Evolutionary conservation across 2,797 vertebrate genomes (phyloP).

Genomic region (Siniperca undulata): DNA sequence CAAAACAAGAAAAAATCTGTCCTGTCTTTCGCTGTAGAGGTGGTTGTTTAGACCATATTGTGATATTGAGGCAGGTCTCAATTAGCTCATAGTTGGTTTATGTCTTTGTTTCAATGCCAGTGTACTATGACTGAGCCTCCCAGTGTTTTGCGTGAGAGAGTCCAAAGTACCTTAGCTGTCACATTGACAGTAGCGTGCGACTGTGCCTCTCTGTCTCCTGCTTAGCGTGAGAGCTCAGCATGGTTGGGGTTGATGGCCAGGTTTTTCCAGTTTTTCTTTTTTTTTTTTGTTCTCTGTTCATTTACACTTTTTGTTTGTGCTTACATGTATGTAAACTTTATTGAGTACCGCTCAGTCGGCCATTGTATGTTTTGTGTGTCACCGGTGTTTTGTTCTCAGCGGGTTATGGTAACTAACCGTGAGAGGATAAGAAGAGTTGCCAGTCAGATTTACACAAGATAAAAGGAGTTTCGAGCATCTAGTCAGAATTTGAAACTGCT

Average conservation of each 20-base stretch:
- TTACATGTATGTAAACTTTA: constrained; percentile 79
- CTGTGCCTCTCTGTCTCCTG: constrained; percentile 75
- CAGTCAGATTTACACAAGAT: constrained; percentile 26
- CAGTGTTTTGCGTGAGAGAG: constrained; percentile 82
- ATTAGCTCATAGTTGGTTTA: constrained; percentile 35
- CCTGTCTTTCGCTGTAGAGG: neutral
- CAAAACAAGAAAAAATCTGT: neutral
- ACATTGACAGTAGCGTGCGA: constrained; percentile 86
- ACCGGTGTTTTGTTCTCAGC: constrained; percentile 35
- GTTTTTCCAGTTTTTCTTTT: constrained; percentile 88
- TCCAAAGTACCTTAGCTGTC: constrained; percentile 76
- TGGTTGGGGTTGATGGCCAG: constrained; percentile 84
- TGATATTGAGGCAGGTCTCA: constrained; percentile 35
- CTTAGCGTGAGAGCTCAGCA: constrained; percentile 87
- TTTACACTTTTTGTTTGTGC: constrained; percentile 68
- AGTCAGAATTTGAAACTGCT: constrained; percentile 34
- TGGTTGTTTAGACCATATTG: neutral
- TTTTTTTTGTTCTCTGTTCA: constrained; percentile 75
- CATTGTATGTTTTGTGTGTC: constrained; percentile 50
- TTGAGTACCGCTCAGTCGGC: constrained; percentile 31
- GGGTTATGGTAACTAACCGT: constrained; percentile 19
- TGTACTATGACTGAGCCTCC: constrained; percentile 52
- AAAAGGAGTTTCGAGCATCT: constrained; percentile 24
- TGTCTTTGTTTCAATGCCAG: constrained; percentile 42
- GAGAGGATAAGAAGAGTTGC: constrained; percentile 28